These are phyloP conservation scores for Oceanodroma leucorhoa DNA, from an alignment of 2,797 vertebrate species.

Conservation along the genomic window DNA sequence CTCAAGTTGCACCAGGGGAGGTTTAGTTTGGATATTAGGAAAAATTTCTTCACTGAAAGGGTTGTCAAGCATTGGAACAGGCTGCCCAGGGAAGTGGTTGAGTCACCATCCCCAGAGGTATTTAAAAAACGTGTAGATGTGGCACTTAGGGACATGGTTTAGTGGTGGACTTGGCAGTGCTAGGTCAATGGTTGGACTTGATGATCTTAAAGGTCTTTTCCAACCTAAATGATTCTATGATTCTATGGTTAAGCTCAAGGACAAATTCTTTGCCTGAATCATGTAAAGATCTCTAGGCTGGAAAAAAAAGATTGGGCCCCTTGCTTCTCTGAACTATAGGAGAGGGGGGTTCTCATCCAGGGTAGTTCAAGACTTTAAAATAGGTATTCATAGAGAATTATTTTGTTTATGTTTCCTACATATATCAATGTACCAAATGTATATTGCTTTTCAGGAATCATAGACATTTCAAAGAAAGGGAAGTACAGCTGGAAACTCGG, in stretches of 20 bases:
- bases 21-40: too few species aligned
- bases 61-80: too few species aligned
- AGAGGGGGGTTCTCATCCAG: accelerated
- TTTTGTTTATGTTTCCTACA: background rate
- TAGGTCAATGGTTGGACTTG: too few species aligned
- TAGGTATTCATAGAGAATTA: background rate
- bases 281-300: background rate
- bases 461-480: background rate
- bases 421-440: background rate
- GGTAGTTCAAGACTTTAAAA: background rate
- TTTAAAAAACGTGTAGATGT: too few species aligned
- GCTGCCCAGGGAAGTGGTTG: too few species aligned
- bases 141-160: too few species aligned
- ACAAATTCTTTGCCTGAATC: background rate
- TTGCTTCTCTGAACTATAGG: background rate
- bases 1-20: too few species aligned
- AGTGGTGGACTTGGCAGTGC: too few species aligned
- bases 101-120: too few species aligned
- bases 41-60: too few species aligned
- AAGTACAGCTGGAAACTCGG: background rate
- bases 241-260: background rate
- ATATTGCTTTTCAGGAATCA: background rate
- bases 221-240: too few species aligned
- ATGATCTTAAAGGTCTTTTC: too few species aligned
- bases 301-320: accelerated